These are phyloP conservation scores for Sarcophaga rosellei DNA, from an alignment of 2,888 invertebrate genomes.

Conservation along the genomic window DNA sequence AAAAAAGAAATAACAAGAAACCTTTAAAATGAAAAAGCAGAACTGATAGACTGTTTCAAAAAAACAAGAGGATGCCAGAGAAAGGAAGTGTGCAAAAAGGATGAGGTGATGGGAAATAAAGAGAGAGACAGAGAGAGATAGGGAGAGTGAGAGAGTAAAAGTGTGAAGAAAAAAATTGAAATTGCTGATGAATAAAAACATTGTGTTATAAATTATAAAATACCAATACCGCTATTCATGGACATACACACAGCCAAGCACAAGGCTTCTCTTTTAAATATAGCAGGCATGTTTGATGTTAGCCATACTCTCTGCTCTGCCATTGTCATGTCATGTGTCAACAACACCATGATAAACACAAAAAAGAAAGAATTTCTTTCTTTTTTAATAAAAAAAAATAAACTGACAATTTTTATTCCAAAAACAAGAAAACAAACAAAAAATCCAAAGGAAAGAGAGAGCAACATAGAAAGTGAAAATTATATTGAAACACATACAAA, in stretches of 20 bases:
- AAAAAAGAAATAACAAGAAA: too few species aligned
- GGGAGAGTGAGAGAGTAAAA: too few species aligned
- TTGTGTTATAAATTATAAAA: slow-evolving; percentile 25
- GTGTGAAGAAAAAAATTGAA: not conserved
- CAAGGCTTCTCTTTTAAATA: not conserved
- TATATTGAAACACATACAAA: too few species aligned
- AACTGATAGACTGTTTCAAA: not conserved
- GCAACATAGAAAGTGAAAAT: too few species aligned
- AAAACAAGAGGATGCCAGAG: not conserved
- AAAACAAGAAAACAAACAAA: not conserved
- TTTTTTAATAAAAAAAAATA: slow-evolving; percentile 28
- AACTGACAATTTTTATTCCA: slow-evolving; percentile 36
- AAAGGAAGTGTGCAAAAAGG: not conserved
- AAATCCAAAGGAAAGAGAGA: not conserved
- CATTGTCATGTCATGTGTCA: slow-evolving; percentile 42
- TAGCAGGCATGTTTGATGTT: not conserved
- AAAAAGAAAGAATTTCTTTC: too few species aligned
- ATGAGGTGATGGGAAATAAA: too few species aligned
- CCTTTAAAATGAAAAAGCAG: too few species aligned
- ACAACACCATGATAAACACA: not conserved
- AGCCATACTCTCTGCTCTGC: not conserved
- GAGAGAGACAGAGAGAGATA: too few species aligned
- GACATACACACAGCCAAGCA: not conserved
- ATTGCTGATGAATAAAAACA: slow-evolving; percentile 27
- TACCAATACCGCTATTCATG: not conserved